These are phyloP conservation scores for Habroteleia sp. DNA, from an alignment of 2,888 invertebrate genomes.

Conservation along the genomic window DNA sequence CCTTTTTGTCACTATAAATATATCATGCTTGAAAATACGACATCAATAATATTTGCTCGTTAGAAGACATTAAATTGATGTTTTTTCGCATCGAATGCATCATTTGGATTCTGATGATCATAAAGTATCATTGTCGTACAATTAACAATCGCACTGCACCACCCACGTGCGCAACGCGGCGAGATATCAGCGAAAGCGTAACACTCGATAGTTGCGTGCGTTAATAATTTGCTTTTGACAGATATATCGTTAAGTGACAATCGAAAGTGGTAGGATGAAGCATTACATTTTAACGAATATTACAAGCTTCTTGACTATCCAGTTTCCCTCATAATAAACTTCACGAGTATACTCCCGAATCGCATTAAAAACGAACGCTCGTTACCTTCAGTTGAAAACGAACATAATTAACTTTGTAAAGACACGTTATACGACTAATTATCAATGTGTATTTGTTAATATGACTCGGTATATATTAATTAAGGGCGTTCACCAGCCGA, in stretches of 20 bases:
- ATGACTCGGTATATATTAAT: slow-evolving; percentile 49
- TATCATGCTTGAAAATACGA: slow-evolving; percentile 21
- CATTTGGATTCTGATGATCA: slow-evolving; percentile 72
- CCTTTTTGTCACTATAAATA: slow-evolving; percentile 11
- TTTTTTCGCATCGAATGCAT: slow-evolving; percentile 62
- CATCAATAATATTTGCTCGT: slow-evolving; percentile 66
- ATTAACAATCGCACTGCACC: slow-evolving; percentile 74
- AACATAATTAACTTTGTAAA: slow-evolving; percentile 52
- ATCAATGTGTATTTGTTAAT: slow-evolving; percentile 55
- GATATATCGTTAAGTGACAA: slow-evolving; percentile 79
- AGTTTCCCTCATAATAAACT: slow-evolving; percentile 52
- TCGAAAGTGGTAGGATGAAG: slow-evolving; percentile 75
- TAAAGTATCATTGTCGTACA: slow-evolving; percentile 78
- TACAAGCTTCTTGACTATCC: slow-evolving; percentile 62
- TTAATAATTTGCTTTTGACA: slow-evolving; percentile 75
- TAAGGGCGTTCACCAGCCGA: slow-evolving; percentile 39
- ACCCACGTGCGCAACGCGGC: slow-evolving; percentile 67
- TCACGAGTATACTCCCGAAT: slow-evolving; percentile 41
- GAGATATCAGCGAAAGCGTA: slow-evolving; percentile 49
- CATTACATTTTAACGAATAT: slow-evolving; percentile 67
- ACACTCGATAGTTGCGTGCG: slow-evolving; percentile 60
- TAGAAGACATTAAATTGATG: slow-evolving; percentile 72
- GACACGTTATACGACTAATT: slow-evolving; percentile 53
- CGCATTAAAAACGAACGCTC: slow-evolving; percentile 45
- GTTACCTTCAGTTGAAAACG: slow-evolving; percentile 54